These are phyloP conservation scores for Aphrophora alni DNA, from an alignment of 2,888 invertebrate genomes.

Conservation along the genomic window DNA sequence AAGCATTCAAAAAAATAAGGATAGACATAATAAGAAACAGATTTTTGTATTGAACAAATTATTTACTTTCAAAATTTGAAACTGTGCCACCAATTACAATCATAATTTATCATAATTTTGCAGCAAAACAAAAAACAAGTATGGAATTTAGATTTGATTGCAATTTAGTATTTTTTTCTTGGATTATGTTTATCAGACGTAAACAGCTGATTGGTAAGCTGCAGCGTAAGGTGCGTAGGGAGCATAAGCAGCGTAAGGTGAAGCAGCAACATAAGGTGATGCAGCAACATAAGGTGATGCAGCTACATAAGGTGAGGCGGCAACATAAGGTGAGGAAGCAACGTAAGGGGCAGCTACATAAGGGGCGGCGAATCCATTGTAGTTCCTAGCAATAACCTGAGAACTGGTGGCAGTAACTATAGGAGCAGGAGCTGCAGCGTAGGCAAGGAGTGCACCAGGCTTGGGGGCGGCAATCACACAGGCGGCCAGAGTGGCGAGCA, in stretches of 20 bases:
- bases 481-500: conserved; percentile 24
- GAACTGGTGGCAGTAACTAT: neutral
- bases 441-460: conserved; percentile 23
- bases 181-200: too few species aligned
- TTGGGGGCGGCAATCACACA: conserved; percentile 31
- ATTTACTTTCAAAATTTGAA: too few species aligned
- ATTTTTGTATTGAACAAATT: too few species aligned
- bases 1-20: too few species aligned
- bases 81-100: too few species aligned
- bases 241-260: neutral
- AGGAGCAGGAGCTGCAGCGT: conserved; percentile 25
- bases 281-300: conserved; percentile 14
- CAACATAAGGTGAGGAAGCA: conserved; percentile 20
- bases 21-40: too few species aligned
- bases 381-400: neutral
- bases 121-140: too few species aligned
- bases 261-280: neutral
- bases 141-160: too few species aligned
- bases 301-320: conserved; percentile 14
- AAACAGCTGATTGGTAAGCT: neutral
- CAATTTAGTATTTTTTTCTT: too few species aligned
- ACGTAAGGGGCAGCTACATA: conserved; percentile 22
- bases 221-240: neutral
- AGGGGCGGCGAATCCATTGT: conserved; percentile 10
- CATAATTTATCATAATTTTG: too few species aligned